Evolutionary conservation across 2,888 invertebrate genomes (phyloP).

Genomic region (Lasioglossum vierecki): DNA sequence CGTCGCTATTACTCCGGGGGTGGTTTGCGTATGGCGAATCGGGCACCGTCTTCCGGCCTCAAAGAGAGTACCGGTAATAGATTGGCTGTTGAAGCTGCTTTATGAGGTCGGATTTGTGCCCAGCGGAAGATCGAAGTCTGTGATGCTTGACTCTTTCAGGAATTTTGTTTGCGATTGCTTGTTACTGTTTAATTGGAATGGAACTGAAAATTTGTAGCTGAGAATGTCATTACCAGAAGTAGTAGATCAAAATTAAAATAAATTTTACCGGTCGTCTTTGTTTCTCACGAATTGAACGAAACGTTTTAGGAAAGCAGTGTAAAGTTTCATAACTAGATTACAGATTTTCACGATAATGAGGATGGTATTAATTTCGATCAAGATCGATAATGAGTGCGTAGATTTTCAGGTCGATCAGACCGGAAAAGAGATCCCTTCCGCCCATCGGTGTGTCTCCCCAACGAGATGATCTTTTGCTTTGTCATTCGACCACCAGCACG

Average conservation of each 20-base stretch:
- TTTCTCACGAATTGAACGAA: neutral
- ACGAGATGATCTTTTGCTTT: slow-evolving; percentile 67
- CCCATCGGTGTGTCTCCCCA: slow-evolving; percentile 19
- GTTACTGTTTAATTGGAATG: neutral
- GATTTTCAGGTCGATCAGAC: slow-evolving; percentile 54
- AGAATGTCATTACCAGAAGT: no score
- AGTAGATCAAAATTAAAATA: no score
- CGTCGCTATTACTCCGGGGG: slow-evolving; percentile 21
- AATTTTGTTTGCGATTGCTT: neutral
- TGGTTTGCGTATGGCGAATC: slow-evolving; percentile 41
- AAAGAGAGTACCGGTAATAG: slow-evolving; percentile 12
- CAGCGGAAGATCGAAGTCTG: neutral
- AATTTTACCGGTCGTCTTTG: neutral
- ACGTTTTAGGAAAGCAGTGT: neutral
- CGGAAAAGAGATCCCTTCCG: slow-evolving; percentile 21
- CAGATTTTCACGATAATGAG: neutral
- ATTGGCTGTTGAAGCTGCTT: neutral
- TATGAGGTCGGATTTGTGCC: neutral
- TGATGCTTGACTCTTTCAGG: neutral
- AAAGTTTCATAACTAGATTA: neutral
- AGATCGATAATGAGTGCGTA: slow-evolving; percentile 30
- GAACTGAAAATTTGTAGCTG: no score
- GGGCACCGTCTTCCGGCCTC: neutral
- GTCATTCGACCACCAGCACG: slow-evolving; percentile 64
- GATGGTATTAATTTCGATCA: neutral